Base-by-base conservation (phyloP, 2,797 vertebrate species). In the Fistularia commersonii region DNA sequence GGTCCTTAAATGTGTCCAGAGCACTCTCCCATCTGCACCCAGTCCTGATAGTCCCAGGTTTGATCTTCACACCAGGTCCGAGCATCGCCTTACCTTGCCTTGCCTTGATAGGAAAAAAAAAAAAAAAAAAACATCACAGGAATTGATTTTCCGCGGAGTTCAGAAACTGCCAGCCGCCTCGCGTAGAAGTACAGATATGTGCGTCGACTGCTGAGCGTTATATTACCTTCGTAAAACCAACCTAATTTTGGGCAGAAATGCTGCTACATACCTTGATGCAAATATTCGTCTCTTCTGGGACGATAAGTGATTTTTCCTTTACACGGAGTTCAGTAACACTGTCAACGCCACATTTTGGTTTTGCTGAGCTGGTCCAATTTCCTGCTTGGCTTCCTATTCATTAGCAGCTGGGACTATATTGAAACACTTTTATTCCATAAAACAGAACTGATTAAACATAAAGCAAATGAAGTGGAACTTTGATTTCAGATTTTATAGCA, bases 341-440 rank as follows among this genome's bases (percentile, higher is more conserved):
- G 57, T 54, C 54, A 54, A 35, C 1, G 53, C 39, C 45, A 33
- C 38, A n/a, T 37, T 64, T 59, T 7, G 3, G 10, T 61, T 72
- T 74, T 78, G 68, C 70, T 74, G 66, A 70, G 65, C 77, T 74
- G 42, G 3, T 73, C 51, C 40, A 72, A 69, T 70, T 80, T 68
- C 58, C 61, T 76, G 66, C 62, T 73, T 70, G 68, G 35, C 59
- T 80, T 64, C 72, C 48, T 61, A 7, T 70, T 80, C 66, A 72
- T 77, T 72, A 77, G 56, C 46, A 71, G 32, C 45, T 40, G 36
- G 33, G 33, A 42, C 35, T 59, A 39, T 57, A 48, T 62, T 64
- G 64, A 51, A 72, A 53, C 52, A 54, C 44, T 35, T 39, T n/a
- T n/a, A n/a, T 74, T 46, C 0, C 54, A 40, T 54, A 36, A 51